Evolutionary conservation across 2,888 invertebrate genomes (phyloP), one percentile per base, ranked within the genome.

Genomic region (Dysmachus trigonus): DNA sequence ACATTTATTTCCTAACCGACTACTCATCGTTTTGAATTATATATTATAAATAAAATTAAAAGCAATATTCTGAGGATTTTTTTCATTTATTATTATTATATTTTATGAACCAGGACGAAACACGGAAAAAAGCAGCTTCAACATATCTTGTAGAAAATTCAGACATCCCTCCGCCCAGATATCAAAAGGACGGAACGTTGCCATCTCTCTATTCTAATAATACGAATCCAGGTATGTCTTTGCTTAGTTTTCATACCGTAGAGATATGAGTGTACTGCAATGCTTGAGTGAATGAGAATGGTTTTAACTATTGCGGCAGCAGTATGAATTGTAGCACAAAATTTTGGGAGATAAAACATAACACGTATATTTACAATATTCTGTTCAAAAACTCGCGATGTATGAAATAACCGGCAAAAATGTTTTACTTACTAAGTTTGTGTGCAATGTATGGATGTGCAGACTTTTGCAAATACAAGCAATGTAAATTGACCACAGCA

Each of bases 201-300:
- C 95, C 96, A 82, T 95, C 95, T 91, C 95, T 92, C 88, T 92
- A 92, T 90, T 91, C 92, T 86, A 94, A 94, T n/a, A 94, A 94
- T 31, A 89, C 93, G 41, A 93, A 91, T 88, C 90, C 93, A 89
- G 94, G 94, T 94, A 89, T 89, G 89, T 90, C 22, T 18, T 41
- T 51, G 22, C 13, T 15, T 81, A 62, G 35, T 53, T 76, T 71
- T 71, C 30, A 22, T 62, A 71, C 30, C 62, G 0, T 2, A n/a
- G 4, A 41, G 4, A 41, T 41, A 0, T 18, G 18, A 5, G n/a
- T 47, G 6, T 6, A 15, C 15, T 47, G 5, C 5, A n/a, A 18
- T 47, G 41, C 30, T 81, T 81, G 47, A 18, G 6, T 30, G 30
- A 31, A 0, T 31, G 13, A 22, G 27, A 30, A 72, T 27, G 10